Percentiles rank a stretch among this genome's conserved stretches.
Conservation (phyloP, 2,888 invertebrate genomes). For the Chrysina gloriosa region DNA sequence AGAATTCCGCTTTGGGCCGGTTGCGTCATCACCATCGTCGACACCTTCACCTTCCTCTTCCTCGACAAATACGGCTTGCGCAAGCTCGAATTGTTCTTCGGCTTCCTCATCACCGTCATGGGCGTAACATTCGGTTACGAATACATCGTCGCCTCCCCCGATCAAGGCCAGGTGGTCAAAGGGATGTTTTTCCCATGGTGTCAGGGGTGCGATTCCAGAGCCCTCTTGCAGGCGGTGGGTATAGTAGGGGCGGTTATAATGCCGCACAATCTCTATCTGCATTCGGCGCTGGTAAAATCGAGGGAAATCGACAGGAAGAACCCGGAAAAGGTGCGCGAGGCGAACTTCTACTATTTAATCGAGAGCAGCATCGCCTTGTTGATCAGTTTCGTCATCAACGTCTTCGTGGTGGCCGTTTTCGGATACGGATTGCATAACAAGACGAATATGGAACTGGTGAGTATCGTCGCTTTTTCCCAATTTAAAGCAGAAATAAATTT, state of each 20-base stretch:
- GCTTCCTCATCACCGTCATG: conserved; percentile 84
- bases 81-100: conserved; percentile 86
- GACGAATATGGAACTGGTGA: conserved; percentile 76
- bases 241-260: conserved; percentile 87
- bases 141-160: conserved; percentile 79
- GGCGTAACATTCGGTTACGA: conserved; percentile 89
- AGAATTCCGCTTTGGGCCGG: conserved; percentile 83
- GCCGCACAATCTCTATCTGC: conserved; percentile 92
- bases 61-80: conserved; percentile 86
- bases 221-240: conserved; percentile 80
- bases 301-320: conserved; percentile 81
- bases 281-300: conserved; percentile 90
- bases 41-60: conserved; percentile 89
- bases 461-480: no score
- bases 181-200: conserved; percentile 87
- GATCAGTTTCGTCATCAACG: conserved; percentile 86
- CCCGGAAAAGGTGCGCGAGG: conserved; percentile 78
- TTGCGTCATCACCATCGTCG: conserved; percentile 83
- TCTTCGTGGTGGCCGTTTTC: conserved; percentile 89
- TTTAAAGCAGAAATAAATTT: no score
- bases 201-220: conserved; percentile 73
- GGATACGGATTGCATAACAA: conserved; percentile 82
- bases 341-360: conserved; percentile 84
- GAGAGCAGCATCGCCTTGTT: conserved; percentile 83
- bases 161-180: conserved; percentile 75